Percentiles rank a stretch among this genome's conserved stretches.
These are phyloP conservation scores for Dasypus novemcinctus DNA, from an alignment of 2,113 vertebrate genomes.

Conservation along the genomic window DNA sequence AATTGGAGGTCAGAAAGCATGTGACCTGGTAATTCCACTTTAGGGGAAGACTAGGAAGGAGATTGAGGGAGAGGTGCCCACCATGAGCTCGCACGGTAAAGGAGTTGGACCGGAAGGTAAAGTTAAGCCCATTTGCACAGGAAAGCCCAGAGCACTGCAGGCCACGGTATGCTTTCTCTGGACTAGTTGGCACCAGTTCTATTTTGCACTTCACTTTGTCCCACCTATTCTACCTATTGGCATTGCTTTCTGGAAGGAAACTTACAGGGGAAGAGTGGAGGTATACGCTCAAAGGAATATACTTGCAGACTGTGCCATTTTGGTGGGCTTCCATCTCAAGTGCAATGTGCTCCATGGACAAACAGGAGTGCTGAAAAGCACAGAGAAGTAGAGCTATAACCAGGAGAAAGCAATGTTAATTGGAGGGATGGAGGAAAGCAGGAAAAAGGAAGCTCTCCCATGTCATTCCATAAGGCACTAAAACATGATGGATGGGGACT, in stretches of 20 bases:
- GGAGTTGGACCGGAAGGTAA: fast-evolving
- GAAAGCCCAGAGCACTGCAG: not conserved
- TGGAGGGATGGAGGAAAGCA: fast-evolving
- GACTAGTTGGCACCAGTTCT: too few relatives aligned
- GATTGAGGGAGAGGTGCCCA: too few relatives aligned
- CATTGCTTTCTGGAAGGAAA: not conserved
- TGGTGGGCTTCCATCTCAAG: not conserved
- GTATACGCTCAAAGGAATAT: too few relatives aligned
- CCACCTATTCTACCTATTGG: not conserved
- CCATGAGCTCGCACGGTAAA: fast-evolving
- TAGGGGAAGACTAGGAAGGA: not conserved
- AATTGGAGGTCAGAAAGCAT: fast-evolving
- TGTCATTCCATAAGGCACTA: not conserved
- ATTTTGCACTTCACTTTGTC: not conserved
- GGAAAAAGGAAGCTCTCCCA: too few relatives aligned
- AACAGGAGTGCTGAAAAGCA: too few relatives aligned
- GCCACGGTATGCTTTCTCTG: not conserved
- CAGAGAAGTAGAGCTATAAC: not conserved
- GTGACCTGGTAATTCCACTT: fast-evolving
- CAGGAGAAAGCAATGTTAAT: not conserved
- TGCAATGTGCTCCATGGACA: not conserved
- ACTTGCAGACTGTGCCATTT: fast-evolving
- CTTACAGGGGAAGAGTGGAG: not conserved
- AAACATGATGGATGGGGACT: not conserved
- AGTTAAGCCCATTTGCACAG: not conserved